A percentile compares a stretch with the other conserved stretches of the same genome.
phyloP scores from a whole-genome alignment of 2,797 vertebrate species.

The Cetoscarus ocellatus region DNA sequence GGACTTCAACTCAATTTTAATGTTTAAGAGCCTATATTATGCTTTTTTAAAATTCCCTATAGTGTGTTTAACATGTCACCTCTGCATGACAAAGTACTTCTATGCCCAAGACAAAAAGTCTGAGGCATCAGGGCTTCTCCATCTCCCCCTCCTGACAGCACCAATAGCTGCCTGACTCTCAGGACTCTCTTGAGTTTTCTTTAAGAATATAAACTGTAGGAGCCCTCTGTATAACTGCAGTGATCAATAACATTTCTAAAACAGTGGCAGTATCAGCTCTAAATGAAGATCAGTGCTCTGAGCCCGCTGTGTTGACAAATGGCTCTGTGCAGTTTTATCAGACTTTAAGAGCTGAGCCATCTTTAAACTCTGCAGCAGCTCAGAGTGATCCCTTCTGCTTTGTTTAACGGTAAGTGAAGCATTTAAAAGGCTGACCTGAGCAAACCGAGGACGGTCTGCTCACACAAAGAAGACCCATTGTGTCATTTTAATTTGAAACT shows the following conservation, averaged over 20 bases:
- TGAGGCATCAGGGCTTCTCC: too few relatives aligned
- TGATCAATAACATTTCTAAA: conserved; percentile 41
- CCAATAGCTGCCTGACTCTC: background rate
- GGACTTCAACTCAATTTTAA: too few relatives aligned
- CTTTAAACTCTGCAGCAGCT: conserved; percentile 17
- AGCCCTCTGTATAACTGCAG: conserved; percentile 2
- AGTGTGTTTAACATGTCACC: too few relatives aligned
- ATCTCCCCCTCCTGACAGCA: too few relatives aligned
- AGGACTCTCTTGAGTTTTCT: background rate
- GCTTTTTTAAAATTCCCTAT: too few relatives aligned
- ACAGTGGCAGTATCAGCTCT: conserved; percentile 20
- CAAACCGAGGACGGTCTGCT: conserved; percentile 2
- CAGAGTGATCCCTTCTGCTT: conserved; percentile 21
- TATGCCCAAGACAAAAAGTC: too few relatives aligned
- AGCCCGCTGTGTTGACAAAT: conserved; percentile 49
- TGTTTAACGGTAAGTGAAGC: conserved; percentile 31
- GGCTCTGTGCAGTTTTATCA: conserved; percentile 23
- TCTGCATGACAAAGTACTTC: too few relatives aligned
- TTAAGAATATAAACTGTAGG: conserved; percentile 25
- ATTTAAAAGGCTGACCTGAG: conserved; percentile 29
- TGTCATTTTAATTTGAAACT: conserved; percentile 39
- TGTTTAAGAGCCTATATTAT: too few relatives aligned
- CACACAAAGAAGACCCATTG: conserved; percentile 9
- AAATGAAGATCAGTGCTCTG: conserved; percentile 28
- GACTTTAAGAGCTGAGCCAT: conserved; percentile 15